These are phyloP conservation scores for Phymanthus crucifer DNA, from an alignment of 92 coral and sea anemone species.

Conservation along the genomic window DNA sequence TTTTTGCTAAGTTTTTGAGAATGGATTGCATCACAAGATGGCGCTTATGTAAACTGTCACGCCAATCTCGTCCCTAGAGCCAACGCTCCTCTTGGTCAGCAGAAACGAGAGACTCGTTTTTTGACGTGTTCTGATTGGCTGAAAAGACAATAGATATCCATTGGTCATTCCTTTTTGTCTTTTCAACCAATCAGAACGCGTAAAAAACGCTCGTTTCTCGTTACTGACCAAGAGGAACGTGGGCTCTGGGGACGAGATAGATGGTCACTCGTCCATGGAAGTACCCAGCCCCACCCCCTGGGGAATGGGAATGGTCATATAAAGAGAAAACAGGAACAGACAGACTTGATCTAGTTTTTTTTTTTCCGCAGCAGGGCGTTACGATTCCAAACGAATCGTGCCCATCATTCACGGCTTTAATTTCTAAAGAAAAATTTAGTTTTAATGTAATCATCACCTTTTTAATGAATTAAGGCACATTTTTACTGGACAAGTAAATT, in stretches of 20 bases:
- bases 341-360: slow-evolving; percentile 1
- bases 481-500: slow-evolving; percentile 17
- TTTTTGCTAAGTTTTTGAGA: neutral
- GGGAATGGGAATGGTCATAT: neutral
- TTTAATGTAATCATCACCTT: slow-evolving; percentile 36
- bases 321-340: neutral
- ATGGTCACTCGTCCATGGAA: neutral
- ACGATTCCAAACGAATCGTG: neutral
- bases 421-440: slow-evolving; percentile 22
- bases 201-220: no score
- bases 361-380: neutral
- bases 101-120: no score
- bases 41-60: neutral
- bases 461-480: slow-evolving; percentile 37
- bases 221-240: no score
- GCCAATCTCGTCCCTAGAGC: no score
- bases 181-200: no score
- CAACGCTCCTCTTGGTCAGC: no score
- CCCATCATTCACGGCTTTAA: slow-evolving; percentile 24
- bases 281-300: neutral
- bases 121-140: no score
- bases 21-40: neutral
- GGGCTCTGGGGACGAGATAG: no score
- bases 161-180: no score
- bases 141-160: no score